A percentile compares a stretch with the other conserved stretches of the same genome.
phyloP scores from a whole-genome alignment of 2,113 vertebrate genomes.

The Chaenocephalus aceratus region DNA sequence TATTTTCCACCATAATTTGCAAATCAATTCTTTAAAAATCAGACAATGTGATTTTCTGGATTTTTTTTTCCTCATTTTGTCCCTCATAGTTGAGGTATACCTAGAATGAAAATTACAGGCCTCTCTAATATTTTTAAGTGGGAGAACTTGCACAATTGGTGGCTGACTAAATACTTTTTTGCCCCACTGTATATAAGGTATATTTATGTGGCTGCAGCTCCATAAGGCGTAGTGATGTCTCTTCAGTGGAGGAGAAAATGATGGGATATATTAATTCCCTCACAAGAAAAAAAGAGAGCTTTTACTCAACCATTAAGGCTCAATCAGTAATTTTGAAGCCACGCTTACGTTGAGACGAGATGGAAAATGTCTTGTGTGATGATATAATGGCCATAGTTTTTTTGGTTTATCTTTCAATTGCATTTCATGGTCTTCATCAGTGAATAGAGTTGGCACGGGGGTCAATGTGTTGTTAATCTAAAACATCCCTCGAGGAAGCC shows the following conservation, averaged over 20 bases:
- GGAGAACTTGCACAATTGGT: too few relatives aligned
- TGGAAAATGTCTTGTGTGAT: not conserved
- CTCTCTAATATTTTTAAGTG: too few relatives aligned
- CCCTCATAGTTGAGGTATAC: too few relatives aligned
- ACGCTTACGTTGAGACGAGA: not conserved
- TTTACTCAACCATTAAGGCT: slow-evolving; percentile 18
- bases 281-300: not conserved
- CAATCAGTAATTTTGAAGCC: slow-evolving; percentile 7
- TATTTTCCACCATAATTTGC: too few relatives aligned
- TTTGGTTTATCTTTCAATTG: not conserved
- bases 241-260: slow-evolving; percentile 28
- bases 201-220: slow-evolving; percentile 5
- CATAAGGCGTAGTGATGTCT: not conserved
- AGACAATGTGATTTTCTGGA: too few relatives aligned
- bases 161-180: too few relatives aligned
- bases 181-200: too few relatives aligned
- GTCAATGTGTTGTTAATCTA: not conserved
- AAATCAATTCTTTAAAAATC: too few relatives aligned
- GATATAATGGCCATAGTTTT: not conserved
- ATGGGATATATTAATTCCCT: slow-evolving; percentile 17
- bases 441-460: not conserved
- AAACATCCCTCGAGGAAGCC: not conserved
- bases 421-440: not conserved
- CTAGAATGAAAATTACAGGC: too few relatives aligned
- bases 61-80: too few relatives aligned